These are phyloP conservation scores for Chymomyza amoena DNA, from an alignment of 2,888 invertebrate genomes.

Conservation along the genomic window DNA sequence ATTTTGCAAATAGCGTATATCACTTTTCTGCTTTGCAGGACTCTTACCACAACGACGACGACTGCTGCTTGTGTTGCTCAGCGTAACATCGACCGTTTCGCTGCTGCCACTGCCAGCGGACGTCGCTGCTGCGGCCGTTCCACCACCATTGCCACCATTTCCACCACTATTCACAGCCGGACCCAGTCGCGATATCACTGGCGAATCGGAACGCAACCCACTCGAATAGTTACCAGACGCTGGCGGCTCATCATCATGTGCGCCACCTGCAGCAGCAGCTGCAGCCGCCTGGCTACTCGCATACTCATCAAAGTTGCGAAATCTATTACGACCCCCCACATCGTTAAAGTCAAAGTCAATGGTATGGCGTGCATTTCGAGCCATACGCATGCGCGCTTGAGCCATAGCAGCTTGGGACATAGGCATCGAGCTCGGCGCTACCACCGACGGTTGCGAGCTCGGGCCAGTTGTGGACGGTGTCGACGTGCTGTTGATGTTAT, in stretches of 20 bases:
- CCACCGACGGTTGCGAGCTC: slow-evolving; percentile 58
- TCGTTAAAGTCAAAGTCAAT: slow-evolving; percentile 74
- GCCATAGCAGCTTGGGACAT: slow-evolving; percentile 77
- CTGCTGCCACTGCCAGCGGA: slow-evolving; percentile 41
- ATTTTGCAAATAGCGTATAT: slow-evolving; percentile 85
- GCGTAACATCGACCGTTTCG: slow-evolving; percentile 63
- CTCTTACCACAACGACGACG: slow-evolving; percentile 79
- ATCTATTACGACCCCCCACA: slow-evolving; percentile 76
- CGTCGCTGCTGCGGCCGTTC: slow-evolving; percentile 79
- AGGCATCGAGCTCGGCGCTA: slow-evolving; percentile 78
- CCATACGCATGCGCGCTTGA: slow-evolving; percentile 80
- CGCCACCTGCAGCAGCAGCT: slow-evolving; percentile 82
- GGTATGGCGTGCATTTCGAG: slow-evolving; percentile 73
- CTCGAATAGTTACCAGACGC: slow-evolving; percentile 77
- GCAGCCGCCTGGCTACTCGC: slow-evolving; percentile 48
- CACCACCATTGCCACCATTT: slow-evolving; percentile 23
- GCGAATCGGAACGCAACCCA: slow-evolving; percentile 72
- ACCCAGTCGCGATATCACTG: slow-evolving; percentile 73
- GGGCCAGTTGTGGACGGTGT: slow-evolving; percentile 23
- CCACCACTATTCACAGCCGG: slow-evolving; percentile 52
- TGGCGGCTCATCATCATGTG: slow-evolving; percentile 82
- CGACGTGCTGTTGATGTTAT: slow-evolving; percentile 11
- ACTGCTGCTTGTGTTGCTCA: slow-evolving; percentile 47
- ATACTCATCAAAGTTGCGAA: slow-evolving; percentile 86
- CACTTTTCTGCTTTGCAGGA: slow-evolving; percentile 77